Evolutionary conservation across 2,888 invertebrate species (phyloP), one percentile per base, ranked within the genome.

Genomic region (Tridacna gigas): DNA sequence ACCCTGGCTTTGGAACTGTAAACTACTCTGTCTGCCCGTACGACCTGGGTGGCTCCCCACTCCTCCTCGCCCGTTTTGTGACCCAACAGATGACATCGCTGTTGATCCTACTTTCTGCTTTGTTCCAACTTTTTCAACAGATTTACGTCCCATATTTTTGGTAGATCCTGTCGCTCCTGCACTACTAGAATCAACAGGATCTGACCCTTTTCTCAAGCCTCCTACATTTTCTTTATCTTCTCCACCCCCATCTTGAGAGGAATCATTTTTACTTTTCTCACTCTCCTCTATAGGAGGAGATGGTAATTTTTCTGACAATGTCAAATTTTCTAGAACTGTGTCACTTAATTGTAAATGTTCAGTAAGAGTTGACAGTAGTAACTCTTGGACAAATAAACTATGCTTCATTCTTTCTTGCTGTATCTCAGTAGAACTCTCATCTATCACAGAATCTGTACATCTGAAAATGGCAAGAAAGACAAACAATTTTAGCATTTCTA

Each of bases 301-400:
- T 12, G 89, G 75, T 61, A 86, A 88, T 63, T 88, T 82, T 67
- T 81, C 84, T 66, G 81, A 76, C 48, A 84, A 56, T 75, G 78
- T 86, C 74, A 83, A 77, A 37, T 75, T 79, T 71, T 87, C 89
- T 51, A 91, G 87, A 60, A 74, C 83, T 37, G 88, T 84, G 18
- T 88, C 90, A 73, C 82, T 84, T 60, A 90, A 75, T 60, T 90
- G 88, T 78, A 94, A 91, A 69, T 92, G 91, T 83, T 94, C 95
- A 79, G 95, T 95, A 92, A 96, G 94, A 82, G 96, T 96, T 61
- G 96, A 96, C 90, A 97, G 95, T 89, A 97, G 95, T 90, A 97
- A 94, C 94, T 97, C 96, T 95, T 97, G 97, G 86, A 97, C 96
- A 95, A 97, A 97, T 92, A 96, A 95, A 93, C 96, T 96, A 84